Evolutionary conservation across 2,797 vertebrate genomes (phyloP), one percentile per base, ranked within the genome.

Genomic region (Lepus oiostolus): DNA sequence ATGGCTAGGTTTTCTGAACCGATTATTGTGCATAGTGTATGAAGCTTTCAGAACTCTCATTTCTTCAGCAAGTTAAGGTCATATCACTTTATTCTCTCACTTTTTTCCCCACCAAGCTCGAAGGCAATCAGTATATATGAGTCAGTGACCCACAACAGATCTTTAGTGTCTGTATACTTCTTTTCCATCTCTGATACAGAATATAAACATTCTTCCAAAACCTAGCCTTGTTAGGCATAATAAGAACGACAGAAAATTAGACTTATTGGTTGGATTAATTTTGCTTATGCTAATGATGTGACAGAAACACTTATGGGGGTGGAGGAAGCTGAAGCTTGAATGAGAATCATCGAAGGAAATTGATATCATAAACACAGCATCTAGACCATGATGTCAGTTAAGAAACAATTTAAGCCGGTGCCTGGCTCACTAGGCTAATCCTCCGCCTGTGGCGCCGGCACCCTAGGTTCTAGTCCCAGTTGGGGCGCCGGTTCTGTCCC

Each of bases 211-310:
- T 74, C 83, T 24, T 74, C 90, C 32, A 24, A 90, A 58, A 74
- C 4, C 35, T 81, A 54, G n/a, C 28, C 26, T 85, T 72, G 17
- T 75, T 83, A 67, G 1, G 28, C 19, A n/a, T 58, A 67, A 47
- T 60, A 77, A 71, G 19, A 93, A 86, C 71, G 11, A 24, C 17
- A 6, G 17, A 70, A 38, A 70, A 88, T 8, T 4, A 58, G 54
- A 13, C n/a, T 82, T 85, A 47, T 83, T 68, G 30, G 1, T 84
- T 81, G 65, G 12, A 28, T 70, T 32, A 79, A 16, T 85, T 72
- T 75, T 95, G 30, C 26, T 93, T 95, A 32, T 71, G 42, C 76
- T 83, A 80, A 77, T 65, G 38, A 72, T 47, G 16, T 13, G 35
- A 32, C 3, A 72, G 62, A 85, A 70, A 94, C 77, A 80, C 35